A percentile compares a stretch with the other conserved stretches of the same genome.
phyloP scores from a whole-genome alignment of 2,888 invertebrate species.

The Drosophila borealis region DNA sequence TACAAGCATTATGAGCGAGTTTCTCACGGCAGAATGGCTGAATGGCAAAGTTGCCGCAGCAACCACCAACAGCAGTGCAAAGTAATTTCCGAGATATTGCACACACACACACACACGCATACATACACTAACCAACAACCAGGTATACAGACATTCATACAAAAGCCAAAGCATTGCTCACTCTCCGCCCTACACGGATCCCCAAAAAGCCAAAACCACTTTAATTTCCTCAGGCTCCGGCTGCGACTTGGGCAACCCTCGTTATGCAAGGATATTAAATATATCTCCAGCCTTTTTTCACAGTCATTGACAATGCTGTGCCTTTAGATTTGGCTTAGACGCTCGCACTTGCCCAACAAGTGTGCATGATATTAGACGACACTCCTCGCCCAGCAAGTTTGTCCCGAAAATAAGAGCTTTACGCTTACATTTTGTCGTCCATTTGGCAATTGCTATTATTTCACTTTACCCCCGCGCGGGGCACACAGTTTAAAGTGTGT shows the following conservation, averaged over 20 bases:
- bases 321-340: constrained; percentile 31
- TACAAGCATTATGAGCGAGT: constrained; percentile 31
- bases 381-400: constrained; percentile 21
- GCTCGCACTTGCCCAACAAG: constrained; percentile 6
- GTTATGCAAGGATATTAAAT: constrained; percentile 52
- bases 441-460: constrained; percentile 63
- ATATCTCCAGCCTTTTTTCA: constrained; percentile 48
- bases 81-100: constrained; percentile 75
- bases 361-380: constrained; percentile 43
- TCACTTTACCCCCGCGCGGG: constrained; percentile 51
- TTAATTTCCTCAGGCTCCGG: constrained; percentile 73
- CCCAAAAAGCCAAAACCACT: constrained; percentile 70
- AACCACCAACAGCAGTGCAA: constrained; percentile 68
- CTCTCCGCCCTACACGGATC: constrained; percentile 21
- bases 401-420: constrained; percentile 17
- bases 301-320: constrained; percentile 40
- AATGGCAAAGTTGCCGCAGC: constrained; percentile 67
- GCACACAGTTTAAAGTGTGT: constrained; percentile 68
- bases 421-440: constrained; percentile 48
- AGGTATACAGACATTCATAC: constrained; percentile 48
- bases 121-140: constrained; percentile 15
- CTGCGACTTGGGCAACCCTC: constrained; percentile 52
- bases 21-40: constrained; percentile 36
- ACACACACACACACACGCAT: constrained; percentile 33
- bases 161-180: constrained; percentile 48